Evolutionary conservation across 1,140 invertebrate species (phyloP), one percentile per base, ranked within the genome.

Genomic region (Drosophila trapezifrons): DNA sequence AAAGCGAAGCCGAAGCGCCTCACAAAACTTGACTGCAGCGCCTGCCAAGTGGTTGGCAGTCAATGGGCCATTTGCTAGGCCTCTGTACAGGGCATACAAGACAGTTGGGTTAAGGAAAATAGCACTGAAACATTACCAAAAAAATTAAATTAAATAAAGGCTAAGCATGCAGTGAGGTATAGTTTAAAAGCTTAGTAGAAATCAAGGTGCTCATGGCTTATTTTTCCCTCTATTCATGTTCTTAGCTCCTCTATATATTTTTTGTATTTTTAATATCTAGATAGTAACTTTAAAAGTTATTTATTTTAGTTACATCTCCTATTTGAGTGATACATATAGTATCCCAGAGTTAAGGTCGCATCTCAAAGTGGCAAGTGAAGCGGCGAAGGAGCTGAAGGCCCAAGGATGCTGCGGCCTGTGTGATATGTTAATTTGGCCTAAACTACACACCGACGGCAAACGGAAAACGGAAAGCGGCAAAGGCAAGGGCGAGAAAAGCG

Each of bases 351-450:
- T 57, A 56, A 38, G 74, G 74, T n/a, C 43, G 42, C 62, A 59
- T 29, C 80, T 84, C 81, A 84, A 84, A 84, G 81, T 77, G 81
- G 62, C 81, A 85, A 84, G 63, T 84, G 59, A 80, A 70, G 81
- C 81, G 76, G 46, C 79, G 66, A 22, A 51, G 57, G 42, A 49
- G 35, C 20, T 62, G 60, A 62, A 47, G 67, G 38, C 42, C 45
- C 69, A 77, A 73, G 73, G 65, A 75, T 71, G 51, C 47, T 76
- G 73, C 73, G 76, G 66, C 77, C 60, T 85, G 56, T 80, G 81
- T 57, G 81, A 84, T 84, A 84, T 84, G 81, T 84, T 84, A 84
- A 84, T 85, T 84, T 85, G 62, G 76, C 62, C 80, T 84, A 83
- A 83, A 83, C 80, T 84, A 83, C 80, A 69, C 55, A 37, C 32